Conservation (phyloP, 2,888 invertebrate species). For the Erannis defoliaria region DNA sequence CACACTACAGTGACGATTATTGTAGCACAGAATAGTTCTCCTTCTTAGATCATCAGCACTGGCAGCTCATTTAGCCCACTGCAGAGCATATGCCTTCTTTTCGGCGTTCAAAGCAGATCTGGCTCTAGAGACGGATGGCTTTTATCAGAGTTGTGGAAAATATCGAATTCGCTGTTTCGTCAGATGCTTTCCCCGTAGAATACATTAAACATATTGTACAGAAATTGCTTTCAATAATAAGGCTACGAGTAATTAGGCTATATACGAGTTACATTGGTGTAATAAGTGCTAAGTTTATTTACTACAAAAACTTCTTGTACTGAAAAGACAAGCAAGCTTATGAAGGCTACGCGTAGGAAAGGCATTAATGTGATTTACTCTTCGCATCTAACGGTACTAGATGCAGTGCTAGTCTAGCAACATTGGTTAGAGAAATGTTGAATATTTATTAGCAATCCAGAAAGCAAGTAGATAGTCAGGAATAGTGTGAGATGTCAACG, state of each 20-base stretch:
- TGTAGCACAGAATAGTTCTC: neutral
- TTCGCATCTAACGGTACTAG: slow-evolving; percentile 53
- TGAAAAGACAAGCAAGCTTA: slow-evolving; percentile 36
- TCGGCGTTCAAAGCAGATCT: too few species aligned
- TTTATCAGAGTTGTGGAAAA: too few species aligned
- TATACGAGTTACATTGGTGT: neutral
- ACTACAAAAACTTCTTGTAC: slow-evolving; percentile 14
- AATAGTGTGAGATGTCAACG: slow-evolving; percentile 14
- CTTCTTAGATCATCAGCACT: too few species aligned
- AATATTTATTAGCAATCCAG: slow-evolving; percentile 40
- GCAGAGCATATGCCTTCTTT: too few species aligned
- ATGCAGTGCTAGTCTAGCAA: slow-evolving; percentile 44
- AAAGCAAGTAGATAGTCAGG: slow-evolving; percentile 34
- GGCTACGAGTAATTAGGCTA: neutral
- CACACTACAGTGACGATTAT: neutral
- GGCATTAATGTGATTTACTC: slow-evolving; percentile 66
- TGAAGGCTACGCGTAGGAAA: slow-evolving; percentile 57
- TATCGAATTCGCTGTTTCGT: too few species aligned
- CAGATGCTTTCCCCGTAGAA: too few species aligned
- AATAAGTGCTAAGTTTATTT: slow-evolving; percentile 1
- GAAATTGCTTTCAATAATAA: neutral
- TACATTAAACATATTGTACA: neutral
- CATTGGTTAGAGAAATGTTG: slow-evolving; percentile 47
- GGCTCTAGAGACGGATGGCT: too few species aligned
- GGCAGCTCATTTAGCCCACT: too few species aligned